Percentiles rank a stretch among this genome's conserved stretches.
Conservation (phyloP, 35 echinoderm and acorn worm genomes). For the Lytechinus pictus region DNA sequence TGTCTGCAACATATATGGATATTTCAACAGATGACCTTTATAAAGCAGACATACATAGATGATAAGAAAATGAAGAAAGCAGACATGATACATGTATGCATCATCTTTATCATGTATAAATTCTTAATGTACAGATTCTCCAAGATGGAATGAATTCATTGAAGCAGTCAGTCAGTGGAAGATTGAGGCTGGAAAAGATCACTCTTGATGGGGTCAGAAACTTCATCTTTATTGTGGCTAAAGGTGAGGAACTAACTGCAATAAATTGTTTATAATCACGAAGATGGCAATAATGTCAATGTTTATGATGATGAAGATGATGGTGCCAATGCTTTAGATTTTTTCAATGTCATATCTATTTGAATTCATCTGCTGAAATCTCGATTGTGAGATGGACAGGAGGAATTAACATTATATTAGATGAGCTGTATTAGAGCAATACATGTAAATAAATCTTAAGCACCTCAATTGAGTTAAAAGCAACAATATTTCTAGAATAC, state of each 20-base stretch:
- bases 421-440: background rate
- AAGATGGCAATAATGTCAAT: no score
- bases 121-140: background rate
- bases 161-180: background rate
- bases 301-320: no score
- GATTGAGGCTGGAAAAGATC: slow-evolving; percentile 26
- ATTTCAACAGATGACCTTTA: no score
- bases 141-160: slow-evolving; percentile 34
- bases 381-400: background rate
- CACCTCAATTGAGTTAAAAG: background rate
- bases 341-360: no score
- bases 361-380: no score
- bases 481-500: no score
- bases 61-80: background rate
- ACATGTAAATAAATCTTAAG: background rate
- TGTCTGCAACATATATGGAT: no score
- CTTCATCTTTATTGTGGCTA: slow-evolving; percentile 46
- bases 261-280: no score
- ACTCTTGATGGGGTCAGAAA: slow-evolving; percentile 15
- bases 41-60: background rate
- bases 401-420: no score
- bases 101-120: background rate
- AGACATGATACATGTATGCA: background rate
- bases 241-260: background rate
- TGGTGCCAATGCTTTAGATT: no score